Evolutionary conservation across 2,888 invertebrate genomes (phyloP), one percentile per base, ranked within the genome.

Genomic region (Pseudoips prasinana): DNA sequence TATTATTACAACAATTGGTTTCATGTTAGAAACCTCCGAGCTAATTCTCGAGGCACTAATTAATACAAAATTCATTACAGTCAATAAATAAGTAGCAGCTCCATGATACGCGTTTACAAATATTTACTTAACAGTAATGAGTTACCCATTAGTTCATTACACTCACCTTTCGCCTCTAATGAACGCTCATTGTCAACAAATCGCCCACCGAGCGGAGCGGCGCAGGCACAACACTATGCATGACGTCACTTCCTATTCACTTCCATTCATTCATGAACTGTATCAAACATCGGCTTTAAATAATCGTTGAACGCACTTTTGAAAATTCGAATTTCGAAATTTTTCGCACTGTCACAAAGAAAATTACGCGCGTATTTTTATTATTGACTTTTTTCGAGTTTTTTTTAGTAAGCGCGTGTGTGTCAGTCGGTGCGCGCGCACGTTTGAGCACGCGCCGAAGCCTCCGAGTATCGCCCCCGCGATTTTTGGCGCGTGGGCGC

Each of bases 131-230:
- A 36, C 37, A 43, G 32, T 74, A 75, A 74, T 70, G 70, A 67
- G 62, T 57, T 56, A 60, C 61, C 59, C 58, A 59, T 70, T 67
- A 61, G 49, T 57, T 64, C 50, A 58, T 55, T 64, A 55, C 64
- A 84, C 87, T 87, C 69, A 87, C 87, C 86, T 88, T 80, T 82
- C 71, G 64, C 68, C 70, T 83, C 82, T 87, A 88, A 84, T 87
- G 82, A 69, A 70, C 74, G 64, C 67, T 68, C 87, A 87, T 86
- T 83, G 85, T 87, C 82, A 80, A 77, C 76, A 76, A 73, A 75
- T 65, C 58, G 62, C 52, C 55, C 43, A 42, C 52, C 43, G 64
- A 73, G 64, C 78, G 77, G 75, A 72, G 72, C 67, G 59, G 67
- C 72, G 73, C 70, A 66, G 72, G 70, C 85, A 83, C 84, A 84